A percentile compares a stretch with the other conserved stretches of the same genome.
Evolutionary conservation across 2,113 vertebrate genomes (phyloP).

Genomic region (Candoia aspera): DNA sequence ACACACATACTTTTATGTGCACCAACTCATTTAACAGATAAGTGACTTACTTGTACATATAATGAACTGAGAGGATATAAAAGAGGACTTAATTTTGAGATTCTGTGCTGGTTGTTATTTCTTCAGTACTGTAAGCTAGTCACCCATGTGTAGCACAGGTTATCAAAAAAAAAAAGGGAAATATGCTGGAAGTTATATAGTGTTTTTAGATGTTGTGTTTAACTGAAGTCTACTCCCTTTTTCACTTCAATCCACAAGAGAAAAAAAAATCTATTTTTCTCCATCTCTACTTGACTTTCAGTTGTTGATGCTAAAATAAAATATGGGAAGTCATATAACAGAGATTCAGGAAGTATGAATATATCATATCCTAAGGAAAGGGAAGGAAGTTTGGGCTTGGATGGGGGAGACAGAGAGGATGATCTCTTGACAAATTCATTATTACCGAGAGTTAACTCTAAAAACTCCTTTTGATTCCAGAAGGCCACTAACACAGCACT

Average conservation of each 20-base stretch:
- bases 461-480: background rate
- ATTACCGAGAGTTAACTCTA: background rate
- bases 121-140: constrained; percentile 57
- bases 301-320: constrained; percentile 58
- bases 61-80: background rate
- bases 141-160: constrained; percentile 50
- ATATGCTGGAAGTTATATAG: constrained; percentile 28
- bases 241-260: background rate
- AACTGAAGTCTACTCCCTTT: constrained; percentile 1
- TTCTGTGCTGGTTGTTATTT: constrained; percentile 57
- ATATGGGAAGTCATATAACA: no score
- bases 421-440: background rate
- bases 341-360: constrained; percentile 17
- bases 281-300: constrained; percentile 38
- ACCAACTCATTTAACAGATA: background rate
- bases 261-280: constrained; percentile 52
- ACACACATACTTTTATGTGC: background rate
- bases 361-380: background rate
- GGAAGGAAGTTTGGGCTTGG: background rate
- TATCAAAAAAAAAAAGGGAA: constrained; percentile 46
- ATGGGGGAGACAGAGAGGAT: background rate
- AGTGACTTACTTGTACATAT: constrained; percentile 35
- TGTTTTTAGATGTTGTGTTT: constrained; percentile 44
- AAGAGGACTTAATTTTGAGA: constrained; percentile 43
- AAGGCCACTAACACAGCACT: background rate